Evolutionary conservation across 1,140 invertebrate genomes (phyloP), one percentile per base, ranked within the genome.

Genomic region (Dufourea novaeangliae): DNA sequence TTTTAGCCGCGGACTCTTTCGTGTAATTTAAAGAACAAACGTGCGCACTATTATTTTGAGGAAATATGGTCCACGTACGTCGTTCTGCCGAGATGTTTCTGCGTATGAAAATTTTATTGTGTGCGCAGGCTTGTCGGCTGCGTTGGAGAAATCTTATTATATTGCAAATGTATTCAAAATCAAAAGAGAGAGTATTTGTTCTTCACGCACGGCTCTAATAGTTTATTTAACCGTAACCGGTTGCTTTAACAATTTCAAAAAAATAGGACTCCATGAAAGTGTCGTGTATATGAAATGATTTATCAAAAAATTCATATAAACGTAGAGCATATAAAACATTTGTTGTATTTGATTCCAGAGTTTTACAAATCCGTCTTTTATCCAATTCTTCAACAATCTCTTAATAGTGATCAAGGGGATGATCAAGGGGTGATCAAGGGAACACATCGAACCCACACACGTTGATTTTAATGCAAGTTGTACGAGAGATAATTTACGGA

Each of bases 11-110:
- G 52, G 10, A 72, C 63, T 63, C 52, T 54, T 63, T 11, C 70
- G 22, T 27, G 14, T 32, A 73, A 73, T 63, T 73, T 73, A 52
- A 63, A 63, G 63, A 73, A 73, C 50, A 52, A 39, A 73, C 59
- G 70, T 10, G 22, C 57, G 12, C 11, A 32, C 27, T 27, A 46
- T 71, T 63, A 73, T 61, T 59, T 11, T 3, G 27, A 37, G n/a
- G 10, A 22, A 71, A 59, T 68, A 44, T 34, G 10, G 34, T 20
- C 8, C 29, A n/a, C 64, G 29, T 11, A 25, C 12, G 41, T 68
- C 20, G 34, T 20, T n/a, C n/a, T 8, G 8, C 27, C 27, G 14
- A n/a, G 7, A 27, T 1, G n/a, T 6, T 57, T 14, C 14, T 10
- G 54, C n/a, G 12, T 32, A 32, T 52, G 7, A 25, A 39, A 56